Base-by-base conservation (phyloP, 2,113 vertebrate genomes). In the Sinocyclocheilus rhinocerous region DNA sequence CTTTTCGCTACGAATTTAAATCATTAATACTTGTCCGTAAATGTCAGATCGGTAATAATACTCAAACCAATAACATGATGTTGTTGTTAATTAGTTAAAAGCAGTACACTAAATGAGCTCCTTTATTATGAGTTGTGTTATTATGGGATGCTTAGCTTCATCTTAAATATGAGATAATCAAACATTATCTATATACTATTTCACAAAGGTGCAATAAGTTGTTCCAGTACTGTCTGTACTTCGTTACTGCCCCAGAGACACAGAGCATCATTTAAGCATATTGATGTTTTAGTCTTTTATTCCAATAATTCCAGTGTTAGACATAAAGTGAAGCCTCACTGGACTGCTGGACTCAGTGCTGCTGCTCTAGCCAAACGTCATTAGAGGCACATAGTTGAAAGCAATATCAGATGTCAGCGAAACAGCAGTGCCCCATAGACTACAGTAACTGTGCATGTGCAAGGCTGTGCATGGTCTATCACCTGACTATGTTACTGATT, bases 351-450 rank as follows among this genome's bases (percentile, higher is more conserved):
- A 48, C 83, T 61, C 88, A 55, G 82, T 73, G 57, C 48, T 77
- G 52, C 61, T 10, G 78, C 26, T 57, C 77, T 39, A 63, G 75
- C 76, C 76, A 59, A 84, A 89, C 85, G 81, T 80, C 76, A 84
- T 86, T 89, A 78, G 85, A 61, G 76, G 36, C 48, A 18, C 52
- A 73, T 50, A 79, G 81, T 57, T 83, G 65, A 67, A 81, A 82
- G 77, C 78, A 63, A 73, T 79, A 79, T 85, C 72, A 85, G 88
- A 83, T 85, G 79, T 85, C 88, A 85, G 85, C 78, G 45, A 59
- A 85, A 87, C 63, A 78, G 72, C 52, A 55, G 78, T 50, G 78
- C 72, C 73, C 26, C 39, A 24, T 48, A 42, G 77, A 80, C 65
- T 42, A 76, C 3, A 50, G 78, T 39, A 50, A 69, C 65, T 83